phyloP scores from a whole-genome alignment of 2,113 vertebrate genomes.

The Tenebrosternarchus preto region DNA sequence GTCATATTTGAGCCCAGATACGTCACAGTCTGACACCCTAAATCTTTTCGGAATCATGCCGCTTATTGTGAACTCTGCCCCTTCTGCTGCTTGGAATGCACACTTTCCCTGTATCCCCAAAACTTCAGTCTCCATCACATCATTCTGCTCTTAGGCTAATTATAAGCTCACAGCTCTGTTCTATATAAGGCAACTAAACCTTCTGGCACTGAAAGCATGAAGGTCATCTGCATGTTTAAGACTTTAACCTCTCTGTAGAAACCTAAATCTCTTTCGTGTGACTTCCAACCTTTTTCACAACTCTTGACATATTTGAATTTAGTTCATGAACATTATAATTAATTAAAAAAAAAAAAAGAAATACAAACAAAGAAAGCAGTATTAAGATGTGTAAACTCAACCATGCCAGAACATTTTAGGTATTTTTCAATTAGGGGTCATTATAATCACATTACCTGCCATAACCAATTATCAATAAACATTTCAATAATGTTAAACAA shows the following conservation, averaged over 20 bases:
- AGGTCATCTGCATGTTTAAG: conserved; percentile 26
- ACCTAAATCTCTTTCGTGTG: conserved; percentile 14
- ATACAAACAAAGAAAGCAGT: background rate
- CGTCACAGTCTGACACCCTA: conserved; percentile 40
- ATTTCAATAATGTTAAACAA: background rate
- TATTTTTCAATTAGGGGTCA: background rate
- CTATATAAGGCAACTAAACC: background rate
- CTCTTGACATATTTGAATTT: background rate
- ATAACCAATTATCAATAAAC: background rate
- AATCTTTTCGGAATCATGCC: conserved; percentile 27
- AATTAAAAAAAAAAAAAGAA: too few species aligned
- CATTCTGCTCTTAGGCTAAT: background rate
- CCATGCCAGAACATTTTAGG: background rate
- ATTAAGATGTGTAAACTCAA: background rate
- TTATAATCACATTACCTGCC: background rate
- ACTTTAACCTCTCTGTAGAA: conserved; percentile 14
- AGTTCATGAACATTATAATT: too few species aligned
- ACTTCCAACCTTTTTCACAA: conserved; percentile 20
- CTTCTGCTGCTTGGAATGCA: conserved; percentile 28
- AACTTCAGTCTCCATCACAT: background rate
- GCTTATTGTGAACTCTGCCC: conserved; percentile 50
- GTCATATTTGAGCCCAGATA: conserved; percentile 66
- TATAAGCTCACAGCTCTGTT: background rate
- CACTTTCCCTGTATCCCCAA: background rate
- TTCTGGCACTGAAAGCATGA: conserved; percentile 10